Percentiles rank a stretch among this genome's conserved stretches.
Conservation (phyloP, 2,888 invertebrate genomes). For the Leistus spinibarbis region DNA sequence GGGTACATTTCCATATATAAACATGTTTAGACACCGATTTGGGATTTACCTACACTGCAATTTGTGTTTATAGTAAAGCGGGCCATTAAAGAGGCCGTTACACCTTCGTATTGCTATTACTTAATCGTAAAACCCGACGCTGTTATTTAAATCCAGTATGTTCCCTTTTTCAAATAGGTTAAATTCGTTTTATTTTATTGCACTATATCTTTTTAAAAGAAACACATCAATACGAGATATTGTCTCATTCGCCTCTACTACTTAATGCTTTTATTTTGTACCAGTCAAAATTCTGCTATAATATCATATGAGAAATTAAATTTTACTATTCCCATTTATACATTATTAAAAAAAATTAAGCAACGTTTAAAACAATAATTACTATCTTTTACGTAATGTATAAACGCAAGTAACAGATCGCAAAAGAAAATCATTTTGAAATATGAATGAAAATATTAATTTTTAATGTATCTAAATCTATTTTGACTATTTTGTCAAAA, state of each 20-base stretch:
- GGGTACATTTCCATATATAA: conserved; percentile 37
- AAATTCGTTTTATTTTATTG: neutral
- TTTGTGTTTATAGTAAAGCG: conserved; percentile 36
- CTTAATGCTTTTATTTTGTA: too few species aligned
- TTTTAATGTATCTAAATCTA: too few species aligned
- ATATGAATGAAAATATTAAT: too few species aligned
- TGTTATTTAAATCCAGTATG: conserved; percentile 33
- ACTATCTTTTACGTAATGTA: too few species aligned
- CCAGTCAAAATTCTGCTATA: too few species aligned
- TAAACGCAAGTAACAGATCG: too few species aligned
- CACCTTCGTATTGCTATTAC: conserved; percentile 11
- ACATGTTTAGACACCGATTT: conserved; percentile 27
- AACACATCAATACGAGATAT: neutral
- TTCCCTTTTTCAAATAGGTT: conserved; percentile 4
- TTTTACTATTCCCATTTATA: too few species aligned
- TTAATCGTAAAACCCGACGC: conserved; percentile 32
- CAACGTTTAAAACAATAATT: too few species aligned
- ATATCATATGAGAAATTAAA: too few species aligned
- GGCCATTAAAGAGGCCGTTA: conserved; percentile 34
- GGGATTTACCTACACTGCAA: conserved; percentile 32
- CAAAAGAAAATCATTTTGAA: too few species aligned
- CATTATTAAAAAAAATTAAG: too few species aligned
- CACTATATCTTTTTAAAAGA: neutral
- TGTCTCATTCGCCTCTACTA: neutral
- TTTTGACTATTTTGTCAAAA: too few species aligned